Conservation (phyloP, 1,140 invertebrate species). For the Octopus sinensis region DNA sequence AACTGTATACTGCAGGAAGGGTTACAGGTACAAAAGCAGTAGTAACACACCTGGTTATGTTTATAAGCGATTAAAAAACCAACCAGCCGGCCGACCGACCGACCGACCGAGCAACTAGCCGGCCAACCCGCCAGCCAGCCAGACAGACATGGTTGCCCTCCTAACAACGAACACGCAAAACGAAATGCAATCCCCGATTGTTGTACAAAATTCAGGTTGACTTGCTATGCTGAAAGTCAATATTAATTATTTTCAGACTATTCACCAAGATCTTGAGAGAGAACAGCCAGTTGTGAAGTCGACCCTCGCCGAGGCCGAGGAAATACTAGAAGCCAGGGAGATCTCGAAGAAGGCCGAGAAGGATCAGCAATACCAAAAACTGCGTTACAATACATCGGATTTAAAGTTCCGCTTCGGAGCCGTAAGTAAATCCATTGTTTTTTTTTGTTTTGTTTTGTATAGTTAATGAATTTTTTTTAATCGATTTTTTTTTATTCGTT, state of each 20-base stretch:
- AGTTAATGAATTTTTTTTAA: background rate
- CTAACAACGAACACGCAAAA: too few species aligned
- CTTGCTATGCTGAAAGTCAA: background rate
- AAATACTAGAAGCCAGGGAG: constrained; percentile 29
- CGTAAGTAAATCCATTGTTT: constrained; percentile 34
- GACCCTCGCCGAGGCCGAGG: constrained; percentile 73
- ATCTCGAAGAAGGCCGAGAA: constrained; percentile 40
- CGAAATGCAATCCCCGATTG: background rate
- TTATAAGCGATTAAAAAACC: too few species aligned
- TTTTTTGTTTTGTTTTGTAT: constrained; percentile 6
- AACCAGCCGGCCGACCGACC: too few species aligned
- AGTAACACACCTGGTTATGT: too few species aligned
- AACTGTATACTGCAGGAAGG: too few species aligned
- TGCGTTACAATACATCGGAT: constrained; percentile 45
- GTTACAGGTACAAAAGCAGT: too few species aligned
- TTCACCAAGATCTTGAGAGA: constrained; percentile 83
- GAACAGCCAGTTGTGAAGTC: constrained; percentile 77
- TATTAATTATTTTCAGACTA: constrained; percentile 62
- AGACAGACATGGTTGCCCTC: too few species aligned
- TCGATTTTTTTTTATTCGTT: too few species aligned
- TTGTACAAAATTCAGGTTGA: background rate
- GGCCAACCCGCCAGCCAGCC: too few species aligned
- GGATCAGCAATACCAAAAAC: constrained; percentile 25
- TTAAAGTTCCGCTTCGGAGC: constrained; percentile 50
- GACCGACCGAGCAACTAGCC: too few species aligned